Evolutionary conservation across 2,797 vertebrate genomes (phyloP).

Genomic region (Prionace glauca): DNA sequence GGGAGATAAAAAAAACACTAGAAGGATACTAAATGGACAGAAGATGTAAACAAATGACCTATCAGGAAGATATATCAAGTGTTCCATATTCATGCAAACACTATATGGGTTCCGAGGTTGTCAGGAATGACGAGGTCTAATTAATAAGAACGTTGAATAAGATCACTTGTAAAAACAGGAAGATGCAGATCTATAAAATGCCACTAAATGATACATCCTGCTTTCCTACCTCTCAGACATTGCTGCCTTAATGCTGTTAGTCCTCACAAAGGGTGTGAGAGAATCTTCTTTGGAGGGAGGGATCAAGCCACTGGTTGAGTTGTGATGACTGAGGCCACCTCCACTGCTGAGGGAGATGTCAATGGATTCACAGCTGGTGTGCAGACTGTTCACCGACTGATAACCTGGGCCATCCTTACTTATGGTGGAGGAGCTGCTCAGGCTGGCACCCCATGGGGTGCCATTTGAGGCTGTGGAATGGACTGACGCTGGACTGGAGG

Average conservation of each 20-base stretch:
- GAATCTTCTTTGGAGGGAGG: conserved; percentile 68
- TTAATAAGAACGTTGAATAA: not conserved
- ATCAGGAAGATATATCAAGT: not conserved
- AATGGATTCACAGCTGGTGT: conserved; percentile 96
- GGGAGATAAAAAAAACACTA: not conserved
- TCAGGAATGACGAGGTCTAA: not conserved
- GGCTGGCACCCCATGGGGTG: conserved; percentile 85
- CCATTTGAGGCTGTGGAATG: conserved; percentile 86
- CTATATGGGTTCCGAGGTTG: not conserved
- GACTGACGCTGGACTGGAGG: conserved; percentile 88
- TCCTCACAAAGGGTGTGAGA: conserved; percentile 72
- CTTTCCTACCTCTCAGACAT: conserved; percentile 81
- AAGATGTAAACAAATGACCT: not conserved
- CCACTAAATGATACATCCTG: not conserved
- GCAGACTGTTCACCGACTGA: conserved; percentile 91
- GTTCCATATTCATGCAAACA: not conserved
- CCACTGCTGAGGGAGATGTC: conserved; percentile 88
- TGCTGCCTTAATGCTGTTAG: conserved; percentile 78
- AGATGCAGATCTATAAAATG: not conserved
- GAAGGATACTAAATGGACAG: too few species aligned
- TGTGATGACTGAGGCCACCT: conserved; percentile 58
- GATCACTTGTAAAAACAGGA: not conserved
- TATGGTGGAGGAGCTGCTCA: conserved; percentile 77
- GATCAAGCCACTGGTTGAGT: conserved; percentile 61
- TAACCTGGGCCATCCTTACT: conserved; percentile 83